Conservation (phyloP, 2,888 invertebrate genomes). For the Meiosimyza platycephala region DNA sequence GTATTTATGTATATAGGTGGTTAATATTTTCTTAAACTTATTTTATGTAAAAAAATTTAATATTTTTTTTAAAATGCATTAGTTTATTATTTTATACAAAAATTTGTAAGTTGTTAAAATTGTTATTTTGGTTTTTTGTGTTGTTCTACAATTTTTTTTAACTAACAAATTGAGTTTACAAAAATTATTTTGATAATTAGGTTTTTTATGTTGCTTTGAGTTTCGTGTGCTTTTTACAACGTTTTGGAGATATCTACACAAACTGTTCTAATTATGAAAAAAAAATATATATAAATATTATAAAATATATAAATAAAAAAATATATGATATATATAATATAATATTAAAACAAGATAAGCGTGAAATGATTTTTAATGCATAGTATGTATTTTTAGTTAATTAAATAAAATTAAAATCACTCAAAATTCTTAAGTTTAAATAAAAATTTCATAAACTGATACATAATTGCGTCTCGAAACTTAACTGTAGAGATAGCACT, state of each 20-base stretch:
- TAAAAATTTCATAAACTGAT: too few species aligned
- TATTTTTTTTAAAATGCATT: slow-evolving; percentile 18
- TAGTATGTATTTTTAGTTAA: too few species aligned
- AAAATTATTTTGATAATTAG: neutral
- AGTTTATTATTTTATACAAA: slow-evolving; percentile 10
- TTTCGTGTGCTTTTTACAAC: too few species aligned
- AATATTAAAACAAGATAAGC: too few species aligned
- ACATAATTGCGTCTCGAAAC: too few species aligned
- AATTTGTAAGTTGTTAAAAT: neutral
- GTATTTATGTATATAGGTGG: slow-evolving; percentile 37
- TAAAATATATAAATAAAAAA: neutral
- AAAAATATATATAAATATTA: neutral
- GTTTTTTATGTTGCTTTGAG: neutral
- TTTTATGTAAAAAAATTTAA: slow-evolving; percentile 14
- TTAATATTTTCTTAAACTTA: slow-evolving; percentile 23
- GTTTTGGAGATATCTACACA: neutral
- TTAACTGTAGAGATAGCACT: too few species aligned
- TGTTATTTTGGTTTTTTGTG: slow-evolving; percentile 13
- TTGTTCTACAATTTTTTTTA: neutral
- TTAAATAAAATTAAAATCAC: too few species aligned
- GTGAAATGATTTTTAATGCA: too few species aligned
- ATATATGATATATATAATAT: neutral
- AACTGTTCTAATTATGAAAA: neutral
- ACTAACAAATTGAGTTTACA: neutral
- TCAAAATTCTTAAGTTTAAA: too few species aligned